Evolutionary conservation across 2,888 invertebrate genomes (phyloP).

Genomic region (Scaptomyza caliginosa): DNA sequence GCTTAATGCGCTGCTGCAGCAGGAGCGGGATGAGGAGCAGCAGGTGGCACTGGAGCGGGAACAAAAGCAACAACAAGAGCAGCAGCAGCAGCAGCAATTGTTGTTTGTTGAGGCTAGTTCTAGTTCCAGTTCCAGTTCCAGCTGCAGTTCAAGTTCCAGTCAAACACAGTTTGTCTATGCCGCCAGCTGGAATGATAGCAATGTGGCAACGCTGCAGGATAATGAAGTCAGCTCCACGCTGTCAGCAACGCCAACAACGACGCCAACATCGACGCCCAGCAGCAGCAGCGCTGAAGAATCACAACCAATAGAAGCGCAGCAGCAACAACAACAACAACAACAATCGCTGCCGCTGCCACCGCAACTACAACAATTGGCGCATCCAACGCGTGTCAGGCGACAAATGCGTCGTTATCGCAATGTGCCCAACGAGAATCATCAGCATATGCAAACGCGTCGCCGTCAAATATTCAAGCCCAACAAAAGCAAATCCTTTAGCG

Average conservation of each 20-base stretch:
- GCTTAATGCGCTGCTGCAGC: slow-evolving; percentile 77
- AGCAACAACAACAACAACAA: slow-evolving; percentile 6
- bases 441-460: slow-evolving; percentile 65
- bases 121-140: slow-evolving; percentile 28
- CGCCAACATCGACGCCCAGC: not conserved
- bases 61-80: slow-evolving; percentile 55
- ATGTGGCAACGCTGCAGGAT: slow-evolving; percentile 53
- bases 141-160: slow-evolving; percentile 12
- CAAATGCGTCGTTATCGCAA: slow-evolving; percentile 75
- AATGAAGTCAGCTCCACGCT: slow-evolving; percentile 70
- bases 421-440: slow-evolving; percentile 81
- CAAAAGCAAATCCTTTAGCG: slow-evolving; percentile 53
- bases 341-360: slow-evolving; percentile 3
- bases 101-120: slow-evolving; percentile 38
- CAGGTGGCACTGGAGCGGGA: slow-evolving; percentile 75
- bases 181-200: slow-evolving; percentile 18
- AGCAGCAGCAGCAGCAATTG: slow-evolving; percentile 36
- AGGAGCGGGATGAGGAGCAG: slow-evolving; percentile 79
- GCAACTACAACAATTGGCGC: no score
- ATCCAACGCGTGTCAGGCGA: slow-evolving; percentile 21
- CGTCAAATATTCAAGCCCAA: slow-evolving; percentile 56
- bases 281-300: not conserved
- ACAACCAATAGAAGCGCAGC: slow-evolving; percentile 5
- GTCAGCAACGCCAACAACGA: slow-evolving; percentile 45
- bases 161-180: slow-evolving; percentile 15